Conservation (phyloP, 1,140 invertebrate genomes). For the Meloidogyne hapla region DNA sequence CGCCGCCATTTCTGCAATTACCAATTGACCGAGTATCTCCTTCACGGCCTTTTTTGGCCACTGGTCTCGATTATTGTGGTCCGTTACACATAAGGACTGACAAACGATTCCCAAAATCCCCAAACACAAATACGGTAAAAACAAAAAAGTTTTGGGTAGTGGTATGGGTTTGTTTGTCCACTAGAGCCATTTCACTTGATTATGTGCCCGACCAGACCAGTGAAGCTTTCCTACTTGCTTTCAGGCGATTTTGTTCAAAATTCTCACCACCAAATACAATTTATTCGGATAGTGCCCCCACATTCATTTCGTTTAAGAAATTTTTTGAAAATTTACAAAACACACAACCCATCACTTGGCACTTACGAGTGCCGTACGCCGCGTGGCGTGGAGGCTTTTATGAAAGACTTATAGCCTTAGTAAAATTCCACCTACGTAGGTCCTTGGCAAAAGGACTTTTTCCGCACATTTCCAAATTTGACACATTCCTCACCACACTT, state of each 20-base stretch:
- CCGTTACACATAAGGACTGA: neutral
- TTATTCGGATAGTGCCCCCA: constrained; percentile 19
- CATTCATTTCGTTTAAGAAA: constrained; percentile 2
- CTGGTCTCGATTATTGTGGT: constrained; percentile 10
- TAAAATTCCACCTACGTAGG: constrained; percentile 60
- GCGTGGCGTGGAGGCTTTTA: constrained; percentile 66
- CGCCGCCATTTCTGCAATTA: neutral
- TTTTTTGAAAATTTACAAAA: neutral
- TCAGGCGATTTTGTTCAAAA: constrained; percentile 30
- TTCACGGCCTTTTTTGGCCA: neutral
- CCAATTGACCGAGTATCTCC: neutral
- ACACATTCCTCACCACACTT: constrained; percentile 54
- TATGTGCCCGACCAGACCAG: neutral
- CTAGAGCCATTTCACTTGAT: constrained; percentile 16
- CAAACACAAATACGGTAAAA: neutral
- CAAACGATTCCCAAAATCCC: neutral
- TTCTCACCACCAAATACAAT: neutral
- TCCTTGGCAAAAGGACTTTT: constrained; percentile 29
- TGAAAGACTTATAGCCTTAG: constrained; percentile 63
- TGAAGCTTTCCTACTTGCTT: neutral
- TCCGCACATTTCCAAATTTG: constrained; percentile 29
- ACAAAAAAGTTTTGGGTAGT: constrained; percentile 23
- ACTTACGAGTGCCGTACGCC: too few relatives aligned
- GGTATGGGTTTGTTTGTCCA: constrained; percentile 14
- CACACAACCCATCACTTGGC: too few relatives aligned